These are phyloP conservation scores for Accipiter cooperii DNA, from an alignment of 2,113 vertebrate species.

Conservation along the genomic window DNA sequence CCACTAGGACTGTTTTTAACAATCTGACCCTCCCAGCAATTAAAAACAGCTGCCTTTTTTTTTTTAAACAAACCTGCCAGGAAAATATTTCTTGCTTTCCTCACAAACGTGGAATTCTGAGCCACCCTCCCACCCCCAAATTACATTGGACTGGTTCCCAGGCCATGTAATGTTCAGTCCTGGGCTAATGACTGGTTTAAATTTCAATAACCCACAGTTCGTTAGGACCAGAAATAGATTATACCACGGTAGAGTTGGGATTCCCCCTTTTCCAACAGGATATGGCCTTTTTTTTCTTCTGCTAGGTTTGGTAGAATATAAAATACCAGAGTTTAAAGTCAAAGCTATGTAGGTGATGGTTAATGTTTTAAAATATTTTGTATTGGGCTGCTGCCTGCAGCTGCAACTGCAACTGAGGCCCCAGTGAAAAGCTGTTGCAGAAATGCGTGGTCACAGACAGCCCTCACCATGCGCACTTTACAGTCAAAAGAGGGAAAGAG, in stretches of 20 bases:
- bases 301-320: background rate
- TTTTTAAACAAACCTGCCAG: conserved; percentile 47
- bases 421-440: background rate
- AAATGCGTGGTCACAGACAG: background rate
- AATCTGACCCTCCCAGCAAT: conserved; percentile 55
- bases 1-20: conserved; percentile 31
- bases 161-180: conserved; percentile 39
- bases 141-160: conserved; percentile 58
- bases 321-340: background rate
- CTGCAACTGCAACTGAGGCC: background rate
- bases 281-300: background rate
- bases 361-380: background rate
- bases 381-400: background rate
- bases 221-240: conserved; percentile 43
- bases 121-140: conserved; percentile 53
- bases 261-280: conserved; percentile 26
- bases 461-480: background rate
- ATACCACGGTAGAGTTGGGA: background rate
- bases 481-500: background rate
- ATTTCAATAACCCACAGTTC: conserved; percentile 30
- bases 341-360: background rate
- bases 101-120: conserved; percentile 58
- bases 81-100: conserved; percentile 67
- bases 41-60: conserved; percentile 51
- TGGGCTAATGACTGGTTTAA: conserved; percentile 48